Conservation (phyloP, 2,113 vertebrate species). For the Tretioscincus oriximinensis region DNA sequence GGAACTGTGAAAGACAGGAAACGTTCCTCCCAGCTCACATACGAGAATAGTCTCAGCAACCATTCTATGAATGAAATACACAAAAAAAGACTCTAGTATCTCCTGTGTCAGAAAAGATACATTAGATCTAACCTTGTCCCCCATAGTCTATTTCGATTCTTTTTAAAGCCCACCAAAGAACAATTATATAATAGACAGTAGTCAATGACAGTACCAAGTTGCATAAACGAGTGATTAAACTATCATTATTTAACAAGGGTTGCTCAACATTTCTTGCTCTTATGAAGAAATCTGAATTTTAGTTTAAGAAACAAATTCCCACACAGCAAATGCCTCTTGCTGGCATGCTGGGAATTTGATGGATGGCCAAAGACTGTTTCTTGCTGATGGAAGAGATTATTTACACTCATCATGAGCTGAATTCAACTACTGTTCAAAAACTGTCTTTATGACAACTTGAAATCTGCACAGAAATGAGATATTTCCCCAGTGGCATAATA, state of each 20-base stretch:
- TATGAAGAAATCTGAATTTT: neutral
- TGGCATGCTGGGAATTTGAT: slow-evolving; percentile 24
- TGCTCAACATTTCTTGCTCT: slow-evolving; percentile 2
- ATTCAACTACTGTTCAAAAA: slow-evolving; percentile 4
- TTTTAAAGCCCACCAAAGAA: too few relatives aligned
- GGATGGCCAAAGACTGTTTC: neutral
- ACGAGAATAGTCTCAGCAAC: too few relatives aligned
- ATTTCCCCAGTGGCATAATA: slow-evolving; percentile 4
- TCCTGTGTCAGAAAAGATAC: too few relatives aligned
- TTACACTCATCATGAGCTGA: slow-evolving; percentile 7
- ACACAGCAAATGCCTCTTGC: slow-evolving; percentile 1
- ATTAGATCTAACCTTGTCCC: too few relatives aligned
- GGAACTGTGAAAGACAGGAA: too few relatives aligned
- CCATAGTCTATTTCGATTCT: too few relatives aligned
- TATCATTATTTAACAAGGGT: neutral
- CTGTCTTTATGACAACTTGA: slow-evolving; percentile 3
- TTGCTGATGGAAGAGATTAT: slow-evolving; percentile 14
- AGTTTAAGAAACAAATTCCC: slow-evolving; percentile 7
- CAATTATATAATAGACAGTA: too few relatives aligned
- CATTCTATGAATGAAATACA: too few relatives aligned
- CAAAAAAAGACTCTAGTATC: too few relatives aligned
- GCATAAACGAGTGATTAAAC: neutral
- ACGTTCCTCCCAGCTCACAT: too few relatives aligned
- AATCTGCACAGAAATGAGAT: slow-evolving; percentile 8
- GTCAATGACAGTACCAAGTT: neutral